These are phyloP conservation scores for Acanthoscelides obtectus DNA, from an alignment of 2,888 invertebrate genomes.

Conservation along the genomic window DNA sequence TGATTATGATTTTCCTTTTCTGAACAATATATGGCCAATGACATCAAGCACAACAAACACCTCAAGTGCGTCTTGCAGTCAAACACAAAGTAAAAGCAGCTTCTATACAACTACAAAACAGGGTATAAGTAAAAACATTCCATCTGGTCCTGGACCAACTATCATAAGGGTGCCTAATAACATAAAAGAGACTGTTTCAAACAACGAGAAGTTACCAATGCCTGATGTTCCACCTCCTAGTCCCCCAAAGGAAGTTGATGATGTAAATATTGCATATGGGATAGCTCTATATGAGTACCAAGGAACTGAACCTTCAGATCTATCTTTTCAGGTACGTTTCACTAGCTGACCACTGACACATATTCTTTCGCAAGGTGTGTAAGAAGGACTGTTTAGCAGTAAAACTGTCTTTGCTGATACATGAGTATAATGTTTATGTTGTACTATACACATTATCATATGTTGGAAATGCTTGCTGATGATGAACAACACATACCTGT, in stretches of 20 bases:
- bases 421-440: no score
- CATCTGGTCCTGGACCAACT: conserved; percentile 53
- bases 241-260: conserved; percentile 54
- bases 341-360: no score
- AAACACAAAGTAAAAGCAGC: not conserved
- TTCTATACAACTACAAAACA: conserved; percentile 7
- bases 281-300: conserved; percentile 76
- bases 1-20: conserved; percentile 54
- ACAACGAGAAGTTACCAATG: conserved; percentile 61
- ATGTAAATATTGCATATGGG: conserved; percentile 60
- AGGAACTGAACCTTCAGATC: conserved; percentile 70
- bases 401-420: no score
- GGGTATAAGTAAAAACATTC: conserved; percentile 9
- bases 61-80: not conserved
- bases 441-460: no score
- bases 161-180: conserved; percentile 57
- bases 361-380: no score
- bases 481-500: no score
- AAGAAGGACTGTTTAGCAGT: no score
- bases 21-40: conserved; percentile 44
- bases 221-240: conserved; percentile 74
- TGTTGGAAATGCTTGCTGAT: no score
- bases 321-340: conserved; percentile 68
- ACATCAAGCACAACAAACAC: conserved; percentile 5
- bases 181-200: conserved; percentile 45